Base-by-base conservation (phyloP, 2,888 invertebrate genomes). In the Drosophila neotestacea region DNA sequence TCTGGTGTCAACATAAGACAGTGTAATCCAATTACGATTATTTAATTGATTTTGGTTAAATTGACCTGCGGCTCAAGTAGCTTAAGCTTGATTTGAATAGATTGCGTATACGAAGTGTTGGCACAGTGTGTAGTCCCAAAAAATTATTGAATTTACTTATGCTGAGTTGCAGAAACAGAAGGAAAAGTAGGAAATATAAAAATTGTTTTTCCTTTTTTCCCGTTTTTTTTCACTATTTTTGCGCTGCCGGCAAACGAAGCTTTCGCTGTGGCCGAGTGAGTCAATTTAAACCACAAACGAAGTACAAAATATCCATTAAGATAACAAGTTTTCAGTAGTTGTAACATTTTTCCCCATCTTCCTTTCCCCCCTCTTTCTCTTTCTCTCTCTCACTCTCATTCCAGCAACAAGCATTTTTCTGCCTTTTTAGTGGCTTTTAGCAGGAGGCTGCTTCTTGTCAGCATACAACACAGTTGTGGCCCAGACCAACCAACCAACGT, bases 281-380 rank as follows among this genome's bases (percentile, higher is more conserved):
- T 84, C 84, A 85, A 85, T 85, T 83, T 85, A 67, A 77, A 70
- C 84, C 85, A 83, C 84, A 85, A 84, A 85, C 84, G 85, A 84
- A 83, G 81, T 85, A 85, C 85, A 84, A 85, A 84, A 84, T 85
- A 85, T 85, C 84, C 85, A 84, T 84, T 84, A 84, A 84, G 84
- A 84, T 84, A 84, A 84, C 84, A 85, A 84, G 84, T 84, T 85
- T 85, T 84, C 83, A 84, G 84, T 81, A 84, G 84, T 84, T 84
- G 84, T 79, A 83, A 84, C 85, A 84, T 83, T 80, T 67, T 72
- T 34, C 11, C 34, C 9, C 42, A 10, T 11, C 48, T 51, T 65
- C 32, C 36, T 36, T 39, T 34, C 5, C 30, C 30, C 61, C 34
- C 59, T 30, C 41, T 27, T 39, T 16, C 16, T 16, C 16, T 16